Evolutionary conservation across 1,140 invertebrate species (phyloP).

Genomic region (Achroia grisella): DNA sequence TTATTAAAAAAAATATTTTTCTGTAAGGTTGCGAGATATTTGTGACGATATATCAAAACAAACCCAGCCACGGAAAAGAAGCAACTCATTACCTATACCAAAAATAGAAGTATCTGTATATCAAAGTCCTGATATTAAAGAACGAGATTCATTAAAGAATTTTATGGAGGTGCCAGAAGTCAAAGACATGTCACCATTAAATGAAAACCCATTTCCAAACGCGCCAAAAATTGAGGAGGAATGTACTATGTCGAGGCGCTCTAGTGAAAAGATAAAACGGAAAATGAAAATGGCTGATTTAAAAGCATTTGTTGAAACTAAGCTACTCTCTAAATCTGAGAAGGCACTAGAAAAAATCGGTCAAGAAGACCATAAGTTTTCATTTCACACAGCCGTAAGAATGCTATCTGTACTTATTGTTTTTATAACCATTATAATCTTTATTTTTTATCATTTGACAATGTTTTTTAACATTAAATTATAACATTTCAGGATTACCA

Average conservation of each 20-base stretch:
- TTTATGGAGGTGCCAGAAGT: constrained; percentile 84
- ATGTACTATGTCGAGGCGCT: constrained; percentile 75
- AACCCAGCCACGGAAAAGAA: constrained; percentile 85
- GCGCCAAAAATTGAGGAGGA: constrained; percentile 73
- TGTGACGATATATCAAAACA: constrained; percentile 84
- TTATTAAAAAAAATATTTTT: too few species aligned
- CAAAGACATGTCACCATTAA: constrained; percentile 75
- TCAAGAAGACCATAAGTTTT: constrained; percentile 77
- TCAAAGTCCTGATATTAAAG: constrained; percentile 82
- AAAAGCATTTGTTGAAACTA: constrained; percentile 92
- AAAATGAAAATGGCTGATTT: constrained; percentile 93
- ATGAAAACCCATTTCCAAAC: constrained; percentile 64
- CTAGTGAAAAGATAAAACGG: constrained; percentile 87
- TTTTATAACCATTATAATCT: constrained; percentile 18
- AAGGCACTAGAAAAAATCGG: constrained; percentile 93
- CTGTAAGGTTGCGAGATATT: constrained; percentile 83
- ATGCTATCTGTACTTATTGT: constrained; percentile 67
- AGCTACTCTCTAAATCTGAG: constrained; percentile 92
- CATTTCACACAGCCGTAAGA: constrained; percentile 68
- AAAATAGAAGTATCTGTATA: constrained; percentile 92
- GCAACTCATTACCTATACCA: constrained; percentile 94
- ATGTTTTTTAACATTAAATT: neutral
- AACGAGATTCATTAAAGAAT: constrained; percentile 80
- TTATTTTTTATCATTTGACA: constrained; percentile 5
- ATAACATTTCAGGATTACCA: constrained; percentile 79